These are phyloP conservation scores for Rhamnusium bicolor DNA, from an alignment of 2,888 invertebrate species.

Conservation along the genomic window DNA sequence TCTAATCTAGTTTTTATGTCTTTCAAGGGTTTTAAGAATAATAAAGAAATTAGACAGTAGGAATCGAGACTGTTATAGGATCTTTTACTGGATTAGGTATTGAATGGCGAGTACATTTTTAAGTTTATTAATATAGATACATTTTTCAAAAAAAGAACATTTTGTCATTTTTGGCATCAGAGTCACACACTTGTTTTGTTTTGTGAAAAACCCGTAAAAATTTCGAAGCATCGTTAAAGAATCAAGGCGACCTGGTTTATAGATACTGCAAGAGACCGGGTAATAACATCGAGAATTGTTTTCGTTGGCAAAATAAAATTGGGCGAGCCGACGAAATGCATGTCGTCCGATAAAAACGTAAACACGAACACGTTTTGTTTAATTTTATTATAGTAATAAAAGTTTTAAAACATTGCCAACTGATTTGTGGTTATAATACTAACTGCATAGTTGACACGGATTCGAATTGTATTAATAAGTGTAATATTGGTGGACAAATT, in stretches of 20 bases:
- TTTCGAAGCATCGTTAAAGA: not conserved
- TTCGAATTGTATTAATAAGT: slow-evolving; percentile 32
- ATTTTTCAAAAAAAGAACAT: no score
- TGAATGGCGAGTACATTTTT: no score
- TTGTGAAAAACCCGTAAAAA: not conserved
- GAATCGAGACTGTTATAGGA: no score
- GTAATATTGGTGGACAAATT: slow-evolving; percentile 32
- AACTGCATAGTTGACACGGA: slow-evolving; percentile 29
- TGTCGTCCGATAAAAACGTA: no score
- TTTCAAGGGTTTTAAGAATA: no score
- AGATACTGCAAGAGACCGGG: slow-evolving; percentile 26
- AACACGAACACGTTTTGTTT: not conserved
- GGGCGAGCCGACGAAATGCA: no score
- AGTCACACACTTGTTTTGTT: not conserved
- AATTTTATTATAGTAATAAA: not conserved
- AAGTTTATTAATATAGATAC: no score
- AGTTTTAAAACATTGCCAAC: slow-evolving; percentile 20
- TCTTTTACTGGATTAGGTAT: no score
- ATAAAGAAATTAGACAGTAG: no score
- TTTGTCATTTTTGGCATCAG: not conserved
- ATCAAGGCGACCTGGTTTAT: slow-evolving; percentile 6
- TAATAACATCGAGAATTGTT: slow-evolving; percentile 24
- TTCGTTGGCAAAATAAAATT: slow-evolving; percentile 31
- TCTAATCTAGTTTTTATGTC: no score
- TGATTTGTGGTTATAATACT: slow-evolving; percentile 30